These are phyloP conservation scores for Encarsia formosa DNA, from an alignment of 2,888 invertebrate species.

Conservation along the genomic window DNA sequence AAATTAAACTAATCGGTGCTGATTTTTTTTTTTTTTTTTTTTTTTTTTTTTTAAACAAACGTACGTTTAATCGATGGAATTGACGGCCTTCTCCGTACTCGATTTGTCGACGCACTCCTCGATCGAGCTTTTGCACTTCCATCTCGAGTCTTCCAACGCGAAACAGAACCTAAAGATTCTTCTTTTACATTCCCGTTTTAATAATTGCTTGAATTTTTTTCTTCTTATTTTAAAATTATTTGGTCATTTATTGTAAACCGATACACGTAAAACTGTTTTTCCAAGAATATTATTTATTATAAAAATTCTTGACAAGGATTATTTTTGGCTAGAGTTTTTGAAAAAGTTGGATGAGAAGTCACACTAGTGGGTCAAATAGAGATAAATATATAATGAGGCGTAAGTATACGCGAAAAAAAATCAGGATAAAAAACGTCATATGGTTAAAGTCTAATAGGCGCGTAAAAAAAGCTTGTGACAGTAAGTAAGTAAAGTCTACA, in stretches of 20 bases:
- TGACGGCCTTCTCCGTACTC: constrained; percentile 9
- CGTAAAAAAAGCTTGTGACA: constrained; percentile 20
- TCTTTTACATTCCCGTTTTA: not conserved
- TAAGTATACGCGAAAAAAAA: too few species aligned
- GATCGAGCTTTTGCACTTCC: constrained; percentile 10
- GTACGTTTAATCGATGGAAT: constrained; percentile 21
- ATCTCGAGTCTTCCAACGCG: constrained; percentile 20
- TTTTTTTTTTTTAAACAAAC: too few species aligned
- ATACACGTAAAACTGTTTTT: too few species aligned
- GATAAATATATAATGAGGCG: not conserved
- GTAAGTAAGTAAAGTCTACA: constrained; percentile 11
- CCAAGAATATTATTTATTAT: too few species aligned
- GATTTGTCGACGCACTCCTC: constrained; percentile 19
- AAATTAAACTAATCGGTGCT: not conserved
- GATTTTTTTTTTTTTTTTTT: not conserved
- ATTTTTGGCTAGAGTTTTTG: too few species aligned
- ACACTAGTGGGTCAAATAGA: too few species aligned
- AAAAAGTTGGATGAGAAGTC: too few species aligned
- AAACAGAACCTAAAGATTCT: constrained; percentile 17
- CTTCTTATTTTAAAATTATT: not conserved
- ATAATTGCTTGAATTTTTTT: not conserved
- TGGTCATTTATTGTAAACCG: too few species aligned
- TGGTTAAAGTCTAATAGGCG: not conserved
- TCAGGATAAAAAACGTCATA: constrained; percentile 1
- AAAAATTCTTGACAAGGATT: too few species aligned